phyloP scores from a whole-genome alignment of 2,797 vertebrate genomes.

The Coccyzus lansbergi region DNA sequence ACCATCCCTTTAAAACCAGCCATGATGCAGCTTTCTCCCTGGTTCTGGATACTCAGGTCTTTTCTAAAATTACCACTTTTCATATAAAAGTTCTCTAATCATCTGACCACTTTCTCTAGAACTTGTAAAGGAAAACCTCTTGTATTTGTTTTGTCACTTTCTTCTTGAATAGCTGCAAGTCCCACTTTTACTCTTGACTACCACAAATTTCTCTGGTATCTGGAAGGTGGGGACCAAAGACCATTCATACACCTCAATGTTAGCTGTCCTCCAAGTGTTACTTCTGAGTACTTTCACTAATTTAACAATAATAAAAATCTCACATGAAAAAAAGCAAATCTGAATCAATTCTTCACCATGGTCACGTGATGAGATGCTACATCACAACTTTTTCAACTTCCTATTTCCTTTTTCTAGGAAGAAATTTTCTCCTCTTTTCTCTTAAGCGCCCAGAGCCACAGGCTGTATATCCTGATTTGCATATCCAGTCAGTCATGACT shows the following conservation, averaged over 20 bases:
- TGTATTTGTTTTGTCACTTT: background rate
- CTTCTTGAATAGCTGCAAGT: background rate
- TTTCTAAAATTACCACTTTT: background rate
- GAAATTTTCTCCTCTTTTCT: background rate
- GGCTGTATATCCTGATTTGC: background rate
- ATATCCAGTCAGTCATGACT: background rate
- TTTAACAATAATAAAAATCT: background rate
- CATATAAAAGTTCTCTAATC: background rate
- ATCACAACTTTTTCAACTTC: background rate
- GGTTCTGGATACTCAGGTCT: background rate
- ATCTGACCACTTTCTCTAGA: background rate
- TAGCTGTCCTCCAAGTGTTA: accelerated
- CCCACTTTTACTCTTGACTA: background rate
- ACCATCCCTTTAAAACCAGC: background rate
- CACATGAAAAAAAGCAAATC: background rate
- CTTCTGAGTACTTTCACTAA: background rate
- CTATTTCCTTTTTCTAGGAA: background rate
- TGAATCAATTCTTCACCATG: background rate
- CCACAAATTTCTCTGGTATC: background rate
- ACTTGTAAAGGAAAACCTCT: background rate
- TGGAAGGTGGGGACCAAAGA: background rate
- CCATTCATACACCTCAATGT: accelerated
- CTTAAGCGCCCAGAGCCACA: background rate
- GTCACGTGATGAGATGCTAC: background rate
- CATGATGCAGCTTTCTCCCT: background rate